A percentile compares a stretch with the other conserved stretches of the same genome.
Evolutionary conservation across 2,797 vertebrate genomes (phyloP).

Genomic region (Falco naumanni): DNA sequence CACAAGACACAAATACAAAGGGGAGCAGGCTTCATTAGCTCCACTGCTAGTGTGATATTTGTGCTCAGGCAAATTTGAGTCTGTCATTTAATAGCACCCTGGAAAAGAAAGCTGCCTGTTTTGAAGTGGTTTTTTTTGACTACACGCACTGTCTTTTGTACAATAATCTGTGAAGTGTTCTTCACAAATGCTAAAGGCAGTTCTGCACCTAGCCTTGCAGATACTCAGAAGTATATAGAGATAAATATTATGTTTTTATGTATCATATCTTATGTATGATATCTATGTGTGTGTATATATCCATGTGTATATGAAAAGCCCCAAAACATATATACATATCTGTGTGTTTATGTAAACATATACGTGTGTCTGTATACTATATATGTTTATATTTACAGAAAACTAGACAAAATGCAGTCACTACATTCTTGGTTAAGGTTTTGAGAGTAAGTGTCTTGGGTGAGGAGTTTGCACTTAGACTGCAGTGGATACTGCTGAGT

Average conservation of each 20-base stretch:
- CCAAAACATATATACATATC: not conserved
- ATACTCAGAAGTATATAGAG: not conserved
- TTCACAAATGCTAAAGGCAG: not conserved
- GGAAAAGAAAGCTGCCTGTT: slow-evolving; percentile 28
- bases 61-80: not conserved
- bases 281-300: not conserved
- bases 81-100: not conserved
- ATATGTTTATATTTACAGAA: not conserved
- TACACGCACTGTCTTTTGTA: not conserved
- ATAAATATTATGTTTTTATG: not conserved
- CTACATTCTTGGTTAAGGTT: not conserved
- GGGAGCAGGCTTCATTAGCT: not conserved
- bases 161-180: not conserved
- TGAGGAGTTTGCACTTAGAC: not conserved
- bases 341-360: not conserved
- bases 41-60: not conserved
- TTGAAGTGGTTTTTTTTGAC: not conserved
- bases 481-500: not conserved
- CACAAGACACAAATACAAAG: not conserved
- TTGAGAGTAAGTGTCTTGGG: not conserved
- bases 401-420: not conserved
- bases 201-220: not conserved
- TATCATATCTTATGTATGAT: not conserved
- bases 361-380: not conserved
- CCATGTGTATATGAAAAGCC: not conserved